These are phyloP conservation scores for Oreohelix idahoensis DNA, from an alignment of 1,140 invertebrate genomes.

Conservation along the genomic window DNA sequence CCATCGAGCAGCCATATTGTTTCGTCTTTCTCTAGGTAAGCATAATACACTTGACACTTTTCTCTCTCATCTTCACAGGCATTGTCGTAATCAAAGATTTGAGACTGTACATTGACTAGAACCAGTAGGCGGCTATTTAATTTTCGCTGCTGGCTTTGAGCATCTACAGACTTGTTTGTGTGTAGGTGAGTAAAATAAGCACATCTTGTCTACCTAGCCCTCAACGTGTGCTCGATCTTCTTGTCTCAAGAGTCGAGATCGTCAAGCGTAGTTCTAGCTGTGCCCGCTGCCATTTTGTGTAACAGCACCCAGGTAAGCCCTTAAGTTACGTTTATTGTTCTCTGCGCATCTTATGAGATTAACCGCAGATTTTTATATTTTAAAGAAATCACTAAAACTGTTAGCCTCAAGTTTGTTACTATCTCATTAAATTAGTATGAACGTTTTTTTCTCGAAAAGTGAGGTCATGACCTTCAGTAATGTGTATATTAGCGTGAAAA, in stretches of 20 bases:
- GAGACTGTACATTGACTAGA: background rate
- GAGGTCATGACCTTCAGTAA: too few relatives aligned
- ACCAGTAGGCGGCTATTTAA: background rate
- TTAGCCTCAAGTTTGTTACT: too few relatives aligned
- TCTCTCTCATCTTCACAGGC: background rate
- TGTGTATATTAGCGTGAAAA: too few relatives aligned
- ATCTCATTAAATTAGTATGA: too few relatives aligned
- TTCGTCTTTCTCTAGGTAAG: slow-evolving; percentile 5
- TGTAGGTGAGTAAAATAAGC: background rate
- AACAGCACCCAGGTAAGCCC: background rate
- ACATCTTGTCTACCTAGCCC: background rate
- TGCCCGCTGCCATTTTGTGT: background rate
- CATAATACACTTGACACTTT: background rate
- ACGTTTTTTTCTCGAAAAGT: too few relatives aligned
- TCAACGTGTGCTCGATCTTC: background rate
- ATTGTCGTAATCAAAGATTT: background rate
- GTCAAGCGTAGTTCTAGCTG: background rate
- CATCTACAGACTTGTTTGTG: background rate
- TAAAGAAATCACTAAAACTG: too few relatives aligned
- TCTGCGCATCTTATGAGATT: too few relatives aligned
- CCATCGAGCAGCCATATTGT: background rate
- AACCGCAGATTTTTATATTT: too few relatives aligned
- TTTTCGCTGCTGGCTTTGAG: background rate
- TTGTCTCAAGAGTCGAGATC: background rate
- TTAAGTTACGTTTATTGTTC: too few relatives aligned